Conservation (phyloP, 1,140 invertebrate genomes). For the Lepidurus packardi region DNA sequence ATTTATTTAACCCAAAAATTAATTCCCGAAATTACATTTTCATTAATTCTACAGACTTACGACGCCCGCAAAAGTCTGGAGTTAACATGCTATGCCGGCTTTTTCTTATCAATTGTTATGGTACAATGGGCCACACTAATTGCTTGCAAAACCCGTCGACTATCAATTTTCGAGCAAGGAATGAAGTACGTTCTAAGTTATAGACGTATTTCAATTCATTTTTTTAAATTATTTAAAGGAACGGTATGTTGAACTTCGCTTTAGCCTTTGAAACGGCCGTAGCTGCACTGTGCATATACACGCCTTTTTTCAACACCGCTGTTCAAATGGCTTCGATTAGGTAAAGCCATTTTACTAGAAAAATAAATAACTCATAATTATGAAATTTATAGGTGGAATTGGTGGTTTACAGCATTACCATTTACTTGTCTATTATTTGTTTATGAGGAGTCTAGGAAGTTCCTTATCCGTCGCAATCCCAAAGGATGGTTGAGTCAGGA, state of each 20-base stretch:
- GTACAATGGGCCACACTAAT: conserved; percentile 66
- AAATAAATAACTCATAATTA: not conserved
- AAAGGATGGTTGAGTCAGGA: conserved; percentile 68
- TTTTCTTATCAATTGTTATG: conserved; percentile 63
- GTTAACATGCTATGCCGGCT: conserved; percentile 61
- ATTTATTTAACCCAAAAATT: not conserved
- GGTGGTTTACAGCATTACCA: conserved; percentile 73
- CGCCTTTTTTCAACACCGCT: conserved; percentile 58
- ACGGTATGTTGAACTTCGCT: conserved; percentile 61
- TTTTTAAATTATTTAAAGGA: conserved; percentile 40
- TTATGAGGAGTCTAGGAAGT: conserved; percentile 69
- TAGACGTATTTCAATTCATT: too few species aligned
- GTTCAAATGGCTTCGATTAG: not conserved
- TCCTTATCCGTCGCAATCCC: conserved; percentile 58
- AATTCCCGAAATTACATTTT: not conserved
- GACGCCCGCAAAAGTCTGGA: conserved; percentile 57
- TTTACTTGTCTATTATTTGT: conserved; percentile 66
- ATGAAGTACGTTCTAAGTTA: conserved; percentile 50
- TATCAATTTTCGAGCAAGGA: conserved; percentile 59
- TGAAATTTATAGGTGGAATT: conserved; percentile 49
- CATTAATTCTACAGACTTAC: conserved; percentile 50
- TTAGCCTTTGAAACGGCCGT: conserved; percentile 67
- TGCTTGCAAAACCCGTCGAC: conserved; percentile 60
- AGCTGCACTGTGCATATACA: conserved; percentile 62
- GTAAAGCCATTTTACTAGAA: not conserved